Evolutionary conservation across 2,113 vertebrate species (phyloP).

Genomic region (Telmatochromis brichardi): DNA sequence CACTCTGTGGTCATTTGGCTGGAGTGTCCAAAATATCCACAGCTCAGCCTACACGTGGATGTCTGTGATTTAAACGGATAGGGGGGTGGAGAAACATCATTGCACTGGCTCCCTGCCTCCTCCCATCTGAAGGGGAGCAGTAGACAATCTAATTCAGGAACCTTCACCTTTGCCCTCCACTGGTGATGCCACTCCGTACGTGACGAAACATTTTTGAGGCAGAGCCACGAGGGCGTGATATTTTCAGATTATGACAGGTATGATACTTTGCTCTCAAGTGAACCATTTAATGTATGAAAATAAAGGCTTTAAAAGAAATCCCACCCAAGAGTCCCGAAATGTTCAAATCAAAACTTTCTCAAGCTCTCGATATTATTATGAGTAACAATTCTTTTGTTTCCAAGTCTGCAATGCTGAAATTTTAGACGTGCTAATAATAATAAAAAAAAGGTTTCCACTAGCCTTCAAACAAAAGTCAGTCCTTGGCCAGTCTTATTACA

Average conservation of each 20-base stretch:
- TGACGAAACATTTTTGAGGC: not conserved
- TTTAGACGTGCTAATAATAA: not conserved
- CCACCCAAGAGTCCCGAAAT: not conserved
- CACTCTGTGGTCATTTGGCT: not conserved
- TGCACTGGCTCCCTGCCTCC: not conserved
- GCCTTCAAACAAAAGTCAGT: not conserved
- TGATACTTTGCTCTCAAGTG: not conserved
- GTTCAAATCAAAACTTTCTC: not conserved
- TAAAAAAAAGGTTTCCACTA: not conserved
- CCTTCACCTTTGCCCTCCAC: not conserved
- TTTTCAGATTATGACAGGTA: not conserved
- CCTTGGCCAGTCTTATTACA: not conserved
- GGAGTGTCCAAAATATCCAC: not conserved
- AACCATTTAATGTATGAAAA: not conserved
- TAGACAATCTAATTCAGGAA: not conserved
- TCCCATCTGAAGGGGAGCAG: not conserved
- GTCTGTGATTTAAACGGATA: not conserved
- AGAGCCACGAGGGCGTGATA: not conserved
- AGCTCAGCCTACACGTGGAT: not conserved
- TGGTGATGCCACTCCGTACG: not conserved
- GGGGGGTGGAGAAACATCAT: not conserved
- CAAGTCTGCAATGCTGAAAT: not conserved
- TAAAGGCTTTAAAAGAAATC: not conserved
- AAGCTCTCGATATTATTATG: not conserved
- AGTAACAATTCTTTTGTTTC: not conserved